phyloP scores from a whole-genome alignment of 2,888 invertebrate species.

The Sphinx pinastri region DNA sequence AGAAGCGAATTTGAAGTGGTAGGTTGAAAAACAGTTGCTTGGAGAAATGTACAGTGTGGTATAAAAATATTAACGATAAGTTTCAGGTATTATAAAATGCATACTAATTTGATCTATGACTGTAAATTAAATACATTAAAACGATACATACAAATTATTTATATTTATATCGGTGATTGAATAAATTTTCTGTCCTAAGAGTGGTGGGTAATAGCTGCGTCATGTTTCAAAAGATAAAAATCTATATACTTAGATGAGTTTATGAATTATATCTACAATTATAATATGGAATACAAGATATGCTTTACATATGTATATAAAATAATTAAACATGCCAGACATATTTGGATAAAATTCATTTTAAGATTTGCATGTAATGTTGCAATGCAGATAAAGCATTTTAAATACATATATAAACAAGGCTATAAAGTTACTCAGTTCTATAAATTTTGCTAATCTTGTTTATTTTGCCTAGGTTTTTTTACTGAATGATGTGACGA shows the following conservation, averaged over 20 bases:
- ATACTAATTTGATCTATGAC: no score
- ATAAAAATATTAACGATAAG: not conserved
- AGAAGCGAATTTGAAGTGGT: not conserved
- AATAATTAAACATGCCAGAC: not conserved
- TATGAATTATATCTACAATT: not conserved
- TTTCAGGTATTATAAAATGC: no score
- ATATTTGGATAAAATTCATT: not conserved
- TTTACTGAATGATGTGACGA: no score
- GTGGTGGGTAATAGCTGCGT: not conserved
- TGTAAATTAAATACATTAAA: no score
- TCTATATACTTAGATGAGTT: not conserved
- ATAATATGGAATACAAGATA: not conserved
- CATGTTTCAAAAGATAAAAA: not conserved
- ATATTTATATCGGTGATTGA: not conserved
- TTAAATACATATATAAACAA: constrained; percentile 12
- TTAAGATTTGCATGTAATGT: constrained; percentile 6
- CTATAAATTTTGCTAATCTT: not conserved
- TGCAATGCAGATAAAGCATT: not conserved
- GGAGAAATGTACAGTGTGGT: not conserved
- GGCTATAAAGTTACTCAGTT: not conserved
- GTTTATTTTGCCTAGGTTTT: not conserved
- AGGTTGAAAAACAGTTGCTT: not conserved
- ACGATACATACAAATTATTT: not conserved
- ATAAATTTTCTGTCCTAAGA: no score
- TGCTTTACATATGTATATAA: not conserved